A percentile compares a stretch with the other conserved stretches of the same genome.
Conservation (phyloP, 2,113 vertebrate species). For the Origma solitaria region DNA sequence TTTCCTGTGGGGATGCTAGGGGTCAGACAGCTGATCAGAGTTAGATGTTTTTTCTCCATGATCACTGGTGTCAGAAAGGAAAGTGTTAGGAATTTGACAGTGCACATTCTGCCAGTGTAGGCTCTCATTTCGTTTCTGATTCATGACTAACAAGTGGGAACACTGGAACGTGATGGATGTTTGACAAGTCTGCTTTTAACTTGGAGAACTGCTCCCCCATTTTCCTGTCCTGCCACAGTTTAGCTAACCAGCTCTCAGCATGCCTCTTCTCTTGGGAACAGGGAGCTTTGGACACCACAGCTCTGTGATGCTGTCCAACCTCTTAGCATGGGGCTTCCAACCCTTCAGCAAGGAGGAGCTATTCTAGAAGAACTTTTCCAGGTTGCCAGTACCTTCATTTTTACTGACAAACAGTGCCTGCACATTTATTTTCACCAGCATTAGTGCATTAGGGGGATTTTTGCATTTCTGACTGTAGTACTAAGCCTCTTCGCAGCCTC, state of each 20-base stretch:
- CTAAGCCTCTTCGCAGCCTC: background rate
- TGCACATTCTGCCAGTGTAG: rapidly evolving
- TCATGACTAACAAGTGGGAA: background rate
- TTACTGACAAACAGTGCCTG: background rate
- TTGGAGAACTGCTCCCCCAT: background rate
- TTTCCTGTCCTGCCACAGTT: background rate
- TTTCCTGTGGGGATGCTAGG: background rate
- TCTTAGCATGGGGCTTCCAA: background rate
- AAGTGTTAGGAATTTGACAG: background rate
- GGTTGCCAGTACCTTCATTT: background rate
- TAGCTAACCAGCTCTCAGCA: background rate
- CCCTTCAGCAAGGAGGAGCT: background rate
- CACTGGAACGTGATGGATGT: background rate
- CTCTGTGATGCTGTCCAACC: background rate
- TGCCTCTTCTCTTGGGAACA: background rate
- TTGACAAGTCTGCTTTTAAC: background rate
- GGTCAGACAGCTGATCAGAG: background rate
- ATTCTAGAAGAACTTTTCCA: background rate
- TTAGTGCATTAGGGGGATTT: background rate
- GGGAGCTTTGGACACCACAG: background rate
- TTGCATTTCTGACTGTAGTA: background rate
- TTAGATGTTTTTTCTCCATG: background rate
- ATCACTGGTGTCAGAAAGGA: background rate
- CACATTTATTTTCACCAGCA: background rate
- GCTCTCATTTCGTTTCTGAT: background rate